Conservation (phyloP, 2,113 vertebrate genomes). For the Tauraco erythrolophus region DNA sequence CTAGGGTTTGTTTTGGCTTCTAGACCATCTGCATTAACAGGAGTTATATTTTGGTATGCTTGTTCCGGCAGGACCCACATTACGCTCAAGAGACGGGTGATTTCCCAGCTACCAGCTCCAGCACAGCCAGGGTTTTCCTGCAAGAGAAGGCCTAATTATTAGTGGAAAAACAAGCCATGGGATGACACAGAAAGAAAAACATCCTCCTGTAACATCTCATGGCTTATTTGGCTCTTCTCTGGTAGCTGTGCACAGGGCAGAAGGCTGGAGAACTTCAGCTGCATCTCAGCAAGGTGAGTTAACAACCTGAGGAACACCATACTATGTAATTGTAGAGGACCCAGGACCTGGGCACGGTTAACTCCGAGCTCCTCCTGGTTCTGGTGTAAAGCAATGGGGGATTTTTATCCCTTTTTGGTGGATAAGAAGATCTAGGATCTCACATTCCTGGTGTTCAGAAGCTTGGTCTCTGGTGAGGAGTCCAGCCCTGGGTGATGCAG, state of each 20-base stretch:
- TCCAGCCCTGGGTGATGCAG: neutral
- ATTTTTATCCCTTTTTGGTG: too few relatives aligned
- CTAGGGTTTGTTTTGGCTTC: neutral
- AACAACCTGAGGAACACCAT: neutral
- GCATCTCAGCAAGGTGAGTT: neutral
- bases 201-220: neutral
- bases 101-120: neutral
- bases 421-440: too few relatives aligned
- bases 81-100: fast-evolving
- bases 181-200: neutral
- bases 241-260: neutral
- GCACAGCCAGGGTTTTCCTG: neutral
- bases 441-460: too few relatives aligned
- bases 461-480: neutral
- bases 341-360: neutral
- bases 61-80: neutral
- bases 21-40: neutral
- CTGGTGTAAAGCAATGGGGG: neutral
- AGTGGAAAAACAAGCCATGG: neutral
- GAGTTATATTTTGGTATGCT: neutral
- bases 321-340: neutral
- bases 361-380: neutral
- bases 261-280: neutral
- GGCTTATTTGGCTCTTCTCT: neutral
- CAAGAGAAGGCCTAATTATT: neutral